Evolutionary conservation across 1,140 invertebrate species (phyloP).

Genomic region (Sminthurides bifidus): DNA sequence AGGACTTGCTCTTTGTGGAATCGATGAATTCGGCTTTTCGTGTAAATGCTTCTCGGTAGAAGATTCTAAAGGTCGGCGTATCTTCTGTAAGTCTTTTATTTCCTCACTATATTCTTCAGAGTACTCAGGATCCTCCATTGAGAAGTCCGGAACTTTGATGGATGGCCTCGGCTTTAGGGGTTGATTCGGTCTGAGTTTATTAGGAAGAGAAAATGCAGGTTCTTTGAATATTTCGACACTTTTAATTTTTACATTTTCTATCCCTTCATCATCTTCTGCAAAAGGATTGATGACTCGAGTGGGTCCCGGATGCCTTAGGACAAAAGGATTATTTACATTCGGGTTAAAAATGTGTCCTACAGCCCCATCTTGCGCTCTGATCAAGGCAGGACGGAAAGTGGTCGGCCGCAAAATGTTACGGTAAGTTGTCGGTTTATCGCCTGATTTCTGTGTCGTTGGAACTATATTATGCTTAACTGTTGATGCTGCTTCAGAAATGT

Average conservation of each 20-base stretch:
- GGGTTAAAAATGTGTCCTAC: too few relatives aligned
- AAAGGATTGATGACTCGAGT: constrained; percentile 9
- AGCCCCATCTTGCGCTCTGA: too few relatives aligned
- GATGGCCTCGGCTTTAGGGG: not conserved
- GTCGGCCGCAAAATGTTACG: constrained; percentile 17
- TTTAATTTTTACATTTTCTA: constrained; percentile 27
- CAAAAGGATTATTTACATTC: too few relatives aligned
- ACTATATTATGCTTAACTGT: not conserved
- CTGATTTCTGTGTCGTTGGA: not conserved
- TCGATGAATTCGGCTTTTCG: not conserved
- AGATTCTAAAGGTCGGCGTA: not conserved
- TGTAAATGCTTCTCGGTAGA: not conserved
- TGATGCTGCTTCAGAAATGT: not conserved
- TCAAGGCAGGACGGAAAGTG: constrained; percentile 17
- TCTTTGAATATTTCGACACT: constrained; percentile 29
- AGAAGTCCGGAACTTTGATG: not conserved
- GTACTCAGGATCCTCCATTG: not conserved
- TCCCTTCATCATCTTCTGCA: constrained; percentile 23
- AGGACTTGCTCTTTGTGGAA: not conserved
- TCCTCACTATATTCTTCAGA: constrained; percentile 1
- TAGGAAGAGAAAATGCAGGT: not conserved
- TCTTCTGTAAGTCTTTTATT: not conserved
- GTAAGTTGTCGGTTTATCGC: constrained; percentile 19
- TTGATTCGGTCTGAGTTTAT: not conserved
- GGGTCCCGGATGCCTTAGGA: too few relatives aligned